Percentiles rank a stretch among this genome's conserved stretches.
phyloP scores from a whole-genome alignment of 2,888 invertebrate genomes.

The Troglohyphantes excavatus region DNA sequence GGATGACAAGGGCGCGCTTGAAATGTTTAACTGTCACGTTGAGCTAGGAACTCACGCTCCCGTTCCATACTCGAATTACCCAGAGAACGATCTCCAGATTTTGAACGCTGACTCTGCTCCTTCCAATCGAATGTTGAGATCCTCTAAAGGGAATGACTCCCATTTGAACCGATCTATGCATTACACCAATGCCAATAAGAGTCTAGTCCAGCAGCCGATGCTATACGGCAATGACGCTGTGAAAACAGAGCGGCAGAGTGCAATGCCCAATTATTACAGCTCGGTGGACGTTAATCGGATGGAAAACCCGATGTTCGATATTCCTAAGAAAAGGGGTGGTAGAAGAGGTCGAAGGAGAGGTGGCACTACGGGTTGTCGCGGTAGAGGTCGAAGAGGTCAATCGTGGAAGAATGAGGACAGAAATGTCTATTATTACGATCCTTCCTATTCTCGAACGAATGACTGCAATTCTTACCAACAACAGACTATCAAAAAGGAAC shows the following conservation, averaged over 20 bases:
- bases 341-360: slow-evolving; percentile 61
- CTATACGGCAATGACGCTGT: slow-evolving; percentile 4
- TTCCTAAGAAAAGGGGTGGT: slow-evolving; percentile 63
- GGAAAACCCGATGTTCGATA: not conserved
- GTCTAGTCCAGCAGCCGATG: not conserved
- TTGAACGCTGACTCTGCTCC: not conserved
- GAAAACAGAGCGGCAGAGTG: slow-evolving; percentile 3
- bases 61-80: slow-evolving; percentile 24
- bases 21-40: slow-evolving; percentile 59
- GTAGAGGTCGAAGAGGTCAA: slow-evolving; percentile 20
- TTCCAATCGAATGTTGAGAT: slow-evolving; percentile 26
- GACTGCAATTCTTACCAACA: not conserved
- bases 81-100: slow-evolving; percentile 36
- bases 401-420: not conserved
- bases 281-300: slow-evolving; percentile 7
- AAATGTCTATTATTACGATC: not conserved
- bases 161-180: slow-evolving; percentile 22
- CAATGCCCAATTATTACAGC: slow-evolving; percentile 39
- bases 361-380: slow-evolving; percentile 26
- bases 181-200: not conserved
- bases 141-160: slow-evolving; percentile 32
- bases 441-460: not conserved
- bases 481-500: not conserved
- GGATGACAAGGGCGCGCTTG: slow-evolving; percentile 54
- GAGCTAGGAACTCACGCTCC: slow-evolving; percentile 34